Evolutionary conservation across 2,113 vertebrate species (phyloP).

Genomic region (Ailuropoda melanoleuca): DNA sequence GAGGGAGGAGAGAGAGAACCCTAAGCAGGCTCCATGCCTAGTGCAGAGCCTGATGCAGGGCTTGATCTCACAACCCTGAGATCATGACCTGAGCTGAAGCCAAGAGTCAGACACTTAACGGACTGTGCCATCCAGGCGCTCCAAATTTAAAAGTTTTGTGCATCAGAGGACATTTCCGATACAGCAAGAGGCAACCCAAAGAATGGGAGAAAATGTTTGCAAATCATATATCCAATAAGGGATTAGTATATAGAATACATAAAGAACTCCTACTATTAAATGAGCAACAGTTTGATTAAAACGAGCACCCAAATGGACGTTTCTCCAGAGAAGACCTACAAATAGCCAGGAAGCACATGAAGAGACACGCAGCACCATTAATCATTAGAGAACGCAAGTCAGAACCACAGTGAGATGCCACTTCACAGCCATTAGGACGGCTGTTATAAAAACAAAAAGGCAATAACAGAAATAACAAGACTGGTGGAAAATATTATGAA

Average conservation of each 20-base stretch:
- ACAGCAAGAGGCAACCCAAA: too few relatives aligned
- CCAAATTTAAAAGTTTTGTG: not conserved
- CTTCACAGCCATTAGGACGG: not conserved
- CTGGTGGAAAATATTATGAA: too few relatives aligned
- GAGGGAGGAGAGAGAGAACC: not conserved
- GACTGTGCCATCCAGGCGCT: not conserved
- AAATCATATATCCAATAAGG: not conserved
- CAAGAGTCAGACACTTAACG: not conserved
- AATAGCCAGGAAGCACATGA: not conserved
- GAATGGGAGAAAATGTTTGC: not conserved
- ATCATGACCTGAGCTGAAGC: not conserved
- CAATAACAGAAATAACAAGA: not conserved
- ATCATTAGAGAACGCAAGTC: not conserved
- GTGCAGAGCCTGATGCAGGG: not conserved
- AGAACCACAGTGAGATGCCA: too few relatives aligned
- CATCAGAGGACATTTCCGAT: not conserved
- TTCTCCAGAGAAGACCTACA: not conserved
- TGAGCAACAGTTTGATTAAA: not conserved
- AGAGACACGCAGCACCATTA: not conserved
- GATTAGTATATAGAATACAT: not conserved
- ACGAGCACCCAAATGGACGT: not conserved
- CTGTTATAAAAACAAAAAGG: not conserved
- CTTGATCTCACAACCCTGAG: not conserved
- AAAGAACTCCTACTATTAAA: not conserved
- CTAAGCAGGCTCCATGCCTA: not conserved